phyloP scores from a whole-genome alignment of 2,797 vertebrate genomes.

The Vultur gryphus region DNA sequence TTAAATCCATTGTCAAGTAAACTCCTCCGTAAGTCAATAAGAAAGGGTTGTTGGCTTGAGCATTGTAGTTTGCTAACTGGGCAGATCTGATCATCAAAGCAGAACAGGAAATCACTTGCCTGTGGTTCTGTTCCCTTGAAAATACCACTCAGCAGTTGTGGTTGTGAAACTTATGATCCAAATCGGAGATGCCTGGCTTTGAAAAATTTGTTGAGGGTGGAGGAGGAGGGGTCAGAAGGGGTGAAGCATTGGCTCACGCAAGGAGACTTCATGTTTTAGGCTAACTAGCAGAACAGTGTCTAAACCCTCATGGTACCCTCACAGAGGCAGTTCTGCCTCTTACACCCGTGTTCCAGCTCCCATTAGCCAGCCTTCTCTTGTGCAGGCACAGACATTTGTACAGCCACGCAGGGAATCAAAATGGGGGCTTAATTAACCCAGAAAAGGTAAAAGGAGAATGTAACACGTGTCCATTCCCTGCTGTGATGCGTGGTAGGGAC shows the following conservation, averaged over 20 bases:
- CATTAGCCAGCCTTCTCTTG: not conserved
- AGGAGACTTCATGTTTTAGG: not conserved
- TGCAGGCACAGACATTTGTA: not conserved
- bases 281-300: not conserved
- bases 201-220: not conserved
- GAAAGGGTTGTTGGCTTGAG: not conserved
- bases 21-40: not conserved
- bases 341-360: not conserved
- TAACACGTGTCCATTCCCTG: not conserved
- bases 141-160: not conserved
- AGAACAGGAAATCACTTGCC: not conserved
- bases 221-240: not conserved
- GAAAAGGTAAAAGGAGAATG: not conserved
- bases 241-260: not conserved
- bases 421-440: not conserved
- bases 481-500: not conserved
- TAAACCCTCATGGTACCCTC: not conserved
- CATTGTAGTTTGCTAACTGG: not conserved
- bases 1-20: not conserved
- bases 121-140: not conserved
- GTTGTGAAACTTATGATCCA: not conserved
- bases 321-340: not conserved
- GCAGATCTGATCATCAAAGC: not conserved
- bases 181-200: not conserved
- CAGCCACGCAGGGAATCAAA: not conserved